Evolutionary conservation across 2,888 invertebrate genomes (phyloP).

Genomic region (Cerastoderma edule): DNA sequence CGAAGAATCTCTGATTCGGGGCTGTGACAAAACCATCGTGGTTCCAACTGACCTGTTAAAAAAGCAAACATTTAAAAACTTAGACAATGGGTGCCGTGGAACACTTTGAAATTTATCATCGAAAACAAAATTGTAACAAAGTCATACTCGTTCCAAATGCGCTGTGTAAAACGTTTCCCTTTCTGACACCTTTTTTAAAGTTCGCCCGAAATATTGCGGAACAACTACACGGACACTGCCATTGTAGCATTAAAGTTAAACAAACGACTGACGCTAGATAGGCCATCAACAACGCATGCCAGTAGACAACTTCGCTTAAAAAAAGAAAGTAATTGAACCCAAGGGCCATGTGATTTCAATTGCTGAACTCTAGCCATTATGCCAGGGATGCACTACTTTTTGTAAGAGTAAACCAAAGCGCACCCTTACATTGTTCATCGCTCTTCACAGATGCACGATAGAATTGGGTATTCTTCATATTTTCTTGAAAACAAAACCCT

Average conservation of each 20-base stretch:
- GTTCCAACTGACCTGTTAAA: constrained; percentile 63
- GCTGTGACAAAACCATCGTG: constrained; percentile 63
- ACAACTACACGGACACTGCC: background rate
- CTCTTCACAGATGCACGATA: too few relatives aligned
- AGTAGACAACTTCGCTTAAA: background rate
- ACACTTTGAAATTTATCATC: too few relatives aligned
- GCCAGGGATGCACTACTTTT: too few relatives aligned
- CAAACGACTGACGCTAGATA: background rate
- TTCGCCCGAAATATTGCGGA: background rate
- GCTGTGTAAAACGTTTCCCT: background rate
- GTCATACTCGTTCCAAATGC: background rate
- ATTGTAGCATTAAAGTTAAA: background rate
- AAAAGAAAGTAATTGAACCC: background rate
- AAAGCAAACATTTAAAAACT: background rate
- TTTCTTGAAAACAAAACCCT: too few relatives aligned
- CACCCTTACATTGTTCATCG: too few relatives aligned
- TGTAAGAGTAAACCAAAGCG: too few relatives aligned
- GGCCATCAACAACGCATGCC: background rate
- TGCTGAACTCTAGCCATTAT: too few relatives aligned
- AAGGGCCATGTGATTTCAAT: too few relatives aligned
- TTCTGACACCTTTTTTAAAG: background rate
- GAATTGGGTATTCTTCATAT: too few relatives aligned
- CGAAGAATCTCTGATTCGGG: constrained; percentile 68
- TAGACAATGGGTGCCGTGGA: background rate
- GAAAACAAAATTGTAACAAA: background rate